phyloP scores from a whole-genome alignment of 1,140 invertebrate genomes.

The Samia ricini region DNA sequence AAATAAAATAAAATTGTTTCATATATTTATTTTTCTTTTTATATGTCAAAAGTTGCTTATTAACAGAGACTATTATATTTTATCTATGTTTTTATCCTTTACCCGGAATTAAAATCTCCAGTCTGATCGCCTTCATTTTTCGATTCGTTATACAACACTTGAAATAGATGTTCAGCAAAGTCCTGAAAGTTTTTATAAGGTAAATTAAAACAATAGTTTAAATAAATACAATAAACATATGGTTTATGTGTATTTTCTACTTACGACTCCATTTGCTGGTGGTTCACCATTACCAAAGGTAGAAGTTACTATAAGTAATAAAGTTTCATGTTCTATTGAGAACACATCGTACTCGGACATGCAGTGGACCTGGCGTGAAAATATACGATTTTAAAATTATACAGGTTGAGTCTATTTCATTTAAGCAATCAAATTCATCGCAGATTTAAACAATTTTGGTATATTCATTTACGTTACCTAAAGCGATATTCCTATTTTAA shows the following conservation, averaged over 20 bases:
- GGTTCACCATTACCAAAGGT: conserved; percentile 98
- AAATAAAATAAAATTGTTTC: not conserved
- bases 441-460: no score
- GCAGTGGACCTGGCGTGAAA: conserved; percentile 84
- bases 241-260: conserved; percentile 7
- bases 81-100: not conserved
- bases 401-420: no score
- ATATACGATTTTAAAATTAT: conserved; percentile 9
- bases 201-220: not conserved
- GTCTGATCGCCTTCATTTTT: conserved; percentile 41
- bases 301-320: conserved; percentile 94
- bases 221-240: not conserved
- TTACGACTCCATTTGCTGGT: conserved; percentile 95
- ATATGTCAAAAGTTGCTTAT: not conserved
- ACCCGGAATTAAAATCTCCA: conserved; percentile 44
- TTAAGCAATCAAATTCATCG: no score
- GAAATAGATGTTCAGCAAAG: conserved; percentile 59
- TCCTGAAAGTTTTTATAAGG: conserved; percentile 38
- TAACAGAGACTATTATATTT: not conserved
- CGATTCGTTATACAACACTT: conserved; percentile 64
- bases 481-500: no score
- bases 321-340: conserved; percentile 95
- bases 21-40: not conserved
- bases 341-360: conserved; percentile 97
- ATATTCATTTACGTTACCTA: no score